Evolutionary conservation across 2,888 invertebrate genomes (phyloP).

Genomic region (Eupithecia abbreviata): DNA sequence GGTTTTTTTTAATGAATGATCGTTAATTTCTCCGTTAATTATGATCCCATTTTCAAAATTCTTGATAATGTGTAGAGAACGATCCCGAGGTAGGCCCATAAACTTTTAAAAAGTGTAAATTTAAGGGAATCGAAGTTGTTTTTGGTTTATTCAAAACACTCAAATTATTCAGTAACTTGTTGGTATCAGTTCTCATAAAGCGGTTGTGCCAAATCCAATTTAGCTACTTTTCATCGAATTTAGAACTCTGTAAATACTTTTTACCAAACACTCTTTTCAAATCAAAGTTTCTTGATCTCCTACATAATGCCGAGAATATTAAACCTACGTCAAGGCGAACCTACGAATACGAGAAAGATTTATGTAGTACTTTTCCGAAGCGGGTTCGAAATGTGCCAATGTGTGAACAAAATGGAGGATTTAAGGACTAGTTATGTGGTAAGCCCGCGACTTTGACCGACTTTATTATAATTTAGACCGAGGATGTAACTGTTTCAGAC

Average conservation of each 20-base stretch:
- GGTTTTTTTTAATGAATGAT: too few species aligned
- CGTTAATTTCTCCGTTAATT: too few species aligned
- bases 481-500: background rate
- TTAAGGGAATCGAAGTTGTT: too few species aligned
- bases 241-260: background rate
- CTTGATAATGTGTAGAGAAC: too few species aligned
- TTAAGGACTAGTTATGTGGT: slow-evolving; percentile 4
- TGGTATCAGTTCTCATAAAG: background rate
- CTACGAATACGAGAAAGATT: slow-evolving; percentile 45
- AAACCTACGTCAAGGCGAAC: slow-evolving; percentile 44
- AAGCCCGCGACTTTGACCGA: background rate
- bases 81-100: too few species aligned
- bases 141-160: too few species aligned
- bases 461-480: background rate
- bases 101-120: too few species aligned
- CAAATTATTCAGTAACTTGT: background rate
- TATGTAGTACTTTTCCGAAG: slow-evolving; percentile 32
- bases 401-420: slow-evolving; percentile 39
- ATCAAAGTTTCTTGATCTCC: background rate
- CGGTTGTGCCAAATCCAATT: background rate
- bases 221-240: too few species aligned
- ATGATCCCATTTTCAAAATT: too few species aligned
- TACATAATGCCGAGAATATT: slow-evolving; percentile 21
- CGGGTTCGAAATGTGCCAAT: slow-evolving; percentile 24
- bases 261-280: background rate